Evolutionary conservation across 1,140 invertebrate species (phyloP).

Genomic region (Stenopsyche tienmushanensis): DNA sequence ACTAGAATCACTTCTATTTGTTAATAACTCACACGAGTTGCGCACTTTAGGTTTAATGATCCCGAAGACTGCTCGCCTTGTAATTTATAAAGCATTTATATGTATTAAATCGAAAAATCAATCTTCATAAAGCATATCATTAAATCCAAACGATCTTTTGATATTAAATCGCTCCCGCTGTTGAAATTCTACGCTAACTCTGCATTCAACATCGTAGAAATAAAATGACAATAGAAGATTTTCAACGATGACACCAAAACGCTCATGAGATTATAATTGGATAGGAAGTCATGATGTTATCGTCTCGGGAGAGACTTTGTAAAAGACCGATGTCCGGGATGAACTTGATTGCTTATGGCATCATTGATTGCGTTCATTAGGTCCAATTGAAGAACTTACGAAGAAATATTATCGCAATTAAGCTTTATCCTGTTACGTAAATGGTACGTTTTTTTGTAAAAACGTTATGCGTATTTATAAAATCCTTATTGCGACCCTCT

Average conservation of each 20-base stretch:
- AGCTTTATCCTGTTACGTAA: slow-evolving; percentile 15
- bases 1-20: slow-evolving; percentile 38
- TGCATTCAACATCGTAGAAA: no score
- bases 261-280: no score
- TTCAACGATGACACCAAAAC: no score
- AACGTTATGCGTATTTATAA: not conserved
- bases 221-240: no score
- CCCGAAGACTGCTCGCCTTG: slow-evolving; percentile 16
- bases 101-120: slow-evolving; percentile 32
- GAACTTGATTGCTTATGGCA: slow-evolving; percentile 17
- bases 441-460: not conserved
- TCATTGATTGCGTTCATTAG: slow-evolving; percentile 39
- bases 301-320: no score
- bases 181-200: no score
- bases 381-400: slow-evolving; percentile 30
- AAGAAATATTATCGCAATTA: slow-evolving; percentile 14
- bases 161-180: no score
- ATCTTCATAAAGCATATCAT: no score
- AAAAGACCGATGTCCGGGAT: slow-evolving; percentile 2
- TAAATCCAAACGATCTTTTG: no score
- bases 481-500: not conserved
- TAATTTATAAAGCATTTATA: slow-evolving; percentile 39
- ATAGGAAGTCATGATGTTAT: no score
- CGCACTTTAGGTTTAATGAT: slow-evolving; percentile 21
- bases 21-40: slow-evolving; percentile 25